phyloP scores from a whole-genome alignment of 2,113 vertebrate genomes.

The Sander vitreus region DNA sequence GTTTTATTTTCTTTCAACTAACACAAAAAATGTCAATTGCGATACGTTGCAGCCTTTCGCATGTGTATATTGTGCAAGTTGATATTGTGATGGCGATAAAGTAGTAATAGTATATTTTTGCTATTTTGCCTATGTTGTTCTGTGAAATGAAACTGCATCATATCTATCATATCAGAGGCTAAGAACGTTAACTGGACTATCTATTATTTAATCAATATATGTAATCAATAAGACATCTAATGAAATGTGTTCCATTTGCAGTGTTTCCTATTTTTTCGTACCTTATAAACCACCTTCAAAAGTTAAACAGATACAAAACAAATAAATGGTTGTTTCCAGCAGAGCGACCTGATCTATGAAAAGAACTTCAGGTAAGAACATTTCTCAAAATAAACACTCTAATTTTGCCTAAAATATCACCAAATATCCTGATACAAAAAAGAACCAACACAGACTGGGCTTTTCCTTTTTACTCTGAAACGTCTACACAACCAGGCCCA shows the following conservation, averaged over 20 bases:
- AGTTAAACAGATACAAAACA: background rate
- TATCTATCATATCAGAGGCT: background rate
- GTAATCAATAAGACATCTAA: background rate
- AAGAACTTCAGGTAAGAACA: background rate
- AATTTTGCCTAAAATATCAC: constrained; percentile 12
- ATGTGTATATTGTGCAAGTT: too few relatives aligned
- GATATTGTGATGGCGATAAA: too few relatives aligned
- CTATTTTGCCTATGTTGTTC: too few relatives aligned
- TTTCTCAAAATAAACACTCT: constrained; percentile 31
- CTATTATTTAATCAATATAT: background rate
- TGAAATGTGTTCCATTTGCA: background rate
- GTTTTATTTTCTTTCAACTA: too few relatives aligned
- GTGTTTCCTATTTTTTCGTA: background rate
- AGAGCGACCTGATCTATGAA: background rate
- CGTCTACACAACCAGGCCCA: background rate
- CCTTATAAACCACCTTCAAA: background rate
- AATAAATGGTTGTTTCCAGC: constrained; percentile 2
- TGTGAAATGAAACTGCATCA: background rate
- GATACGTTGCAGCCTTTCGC: too few relatives aligned
- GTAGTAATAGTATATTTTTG: too few relatives aligned
- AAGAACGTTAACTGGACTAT: background rate
- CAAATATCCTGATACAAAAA: background rate
- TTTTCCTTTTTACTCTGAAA: background rate
- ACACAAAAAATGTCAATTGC: too few relatives aligned
- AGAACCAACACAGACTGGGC: background rate